These are phyloP conservation scores for Cephus pulcher DNA, from an alignment of 2,888 invertebrate genomes.

Conservation along the genomic window DNA sequence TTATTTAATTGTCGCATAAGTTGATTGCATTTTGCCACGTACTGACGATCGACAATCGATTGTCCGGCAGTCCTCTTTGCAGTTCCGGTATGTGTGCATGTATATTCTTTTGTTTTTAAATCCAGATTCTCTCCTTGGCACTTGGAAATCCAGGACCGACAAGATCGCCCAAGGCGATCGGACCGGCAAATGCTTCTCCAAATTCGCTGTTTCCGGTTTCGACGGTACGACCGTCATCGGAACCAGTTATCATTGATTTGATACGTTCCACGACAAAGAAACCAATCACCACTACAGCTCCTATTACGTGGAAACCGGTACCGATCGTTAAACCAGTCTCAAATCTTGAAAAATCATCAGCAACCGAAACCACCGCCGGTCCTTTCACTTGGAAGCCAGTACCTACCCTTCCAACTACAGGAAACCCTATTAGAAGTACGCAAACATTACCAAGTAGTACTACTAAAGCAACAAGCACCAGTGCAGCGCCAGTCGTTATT, in stretches of 20 bases:
- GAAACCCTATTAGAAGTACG: constrained; percentile 10
- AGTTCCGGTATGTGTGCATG: too few species aligned
- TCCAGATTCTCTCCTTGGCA: constrained; percentile 58
- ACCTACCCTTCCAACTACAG: constrained; percentile 21
- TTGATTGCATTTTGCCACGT: too few species aligned
- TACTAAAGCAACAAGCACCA: constrained; percentile 28
- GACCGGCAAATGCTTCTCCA: constrained; percentile 37
- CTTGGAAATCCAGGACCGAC: constrained; percentile 52
- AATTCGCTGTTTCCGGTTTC: constrained; percentile 38
- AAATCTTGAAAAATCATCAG: not conserved
- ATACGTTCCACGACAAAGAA: constrained; percentile 39
- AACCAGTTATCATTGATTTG: constrained; percentile 54
- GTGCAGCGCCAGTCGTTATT: constrained; percentile 34
- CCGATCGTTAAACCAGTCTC: constrained; percentile 22
- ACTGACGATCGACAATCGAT: too few species aligned
- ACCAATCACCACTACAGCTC: constrained; percentile 27
- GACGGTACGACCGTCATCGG: constrained; percentile 31
- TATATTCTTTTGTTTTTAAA: constrained; percentile 9
- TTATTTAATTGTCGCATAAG: too few species aligned
- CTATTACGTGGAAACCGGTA: constrained; percentile 18
- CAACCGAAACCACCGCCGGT: constrained; percentile 21
- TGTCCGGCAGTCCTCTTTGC: too few species aligned
- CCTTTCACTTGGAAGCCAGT: constrained; percentile 40
- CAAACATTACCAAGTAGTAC: constrained; percentile 17
- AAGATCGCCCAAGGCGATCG: constrained; percentile 60